Evolutionary conservation across 2,797 vertebrate species (phyloP), one percentile per base, ranked within the genome.

Genomic region (Eupleurogrammus muticus): DNA sequence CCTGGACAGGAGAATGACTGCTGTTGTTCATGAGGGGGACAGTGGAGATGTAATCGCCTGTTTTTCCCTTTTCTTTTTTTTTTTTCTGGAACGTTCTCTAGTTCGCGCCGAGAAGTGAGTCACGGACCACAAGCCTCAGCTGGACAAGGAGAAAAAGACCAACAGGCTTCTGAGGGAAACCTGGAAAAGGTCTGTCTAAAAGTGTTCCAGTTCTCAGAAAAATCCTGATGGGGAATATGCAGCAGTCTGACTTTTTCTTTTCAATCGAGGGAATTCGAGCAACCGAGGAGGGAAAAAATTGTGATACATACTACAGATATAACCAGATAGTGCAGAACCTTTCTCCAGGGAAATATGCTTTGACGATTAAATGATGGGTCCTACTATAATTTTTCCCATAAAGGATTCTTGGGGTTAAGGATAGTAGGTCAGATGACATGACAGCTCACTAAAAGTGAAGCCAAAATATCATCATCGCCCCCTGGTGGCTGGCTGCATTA

Each of bases 161-260:
- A 76, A 73, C 69, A 54, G 47, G 63, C 66, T 84, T 82, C 65
- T 73, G 53, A 73, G 69, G 63, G 42, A 63, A 74, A 84, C 80
- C 81, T 75, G 77, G 88, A 92, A 92, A 91, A 81, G 81, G 68
- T 79, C 32, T 9, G 62, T 82, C 82, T 92, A 87, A 87, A 92
- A 88, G 64, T 61, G 56, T 62, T 63, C 32, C 24, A 71, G 51
- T 87, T 88, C 79, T 77, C 50, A 67, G 80, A 87, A 85, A 70
- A 50, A 66, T 60, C 67, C 64, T 59, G 64, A 70, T 46, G 61
- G 70, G 74, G 84, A 80, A 79, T 21, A 66, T 44, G 48, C 42
- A 36, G 44, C 38, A 70, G 66, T 62, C 80, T 60, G 49, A 66
- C 63, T 83, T 64, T 83, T 61, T 76, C 59, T 35, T 77, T 56